phyloP scores from a whole-genome alignment of 2,888 invertebrate genomes.

The Chamaedrilus cognettii region DNA sequence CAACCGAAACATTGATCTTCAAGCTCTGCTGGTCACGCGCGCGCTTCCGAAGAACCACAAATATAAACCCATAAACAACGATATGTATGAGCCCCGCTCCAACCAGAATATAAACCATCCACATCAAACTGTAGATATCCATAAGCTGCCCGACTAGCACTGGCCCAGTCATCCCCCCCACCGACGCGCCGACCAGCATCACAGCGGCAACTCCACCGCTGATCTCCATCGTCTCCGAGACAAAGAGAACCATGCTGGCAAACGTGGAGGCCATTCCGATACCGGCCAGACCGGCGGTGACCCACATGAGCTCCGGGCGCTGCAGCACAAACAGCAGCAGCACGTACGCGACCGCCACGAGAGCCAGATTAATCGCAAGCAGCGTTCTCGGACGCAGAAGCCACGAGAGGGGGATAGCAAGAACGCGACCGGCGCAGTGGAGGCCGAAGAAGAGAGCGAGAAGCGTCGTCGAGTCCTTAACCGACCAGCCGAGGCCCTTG shows the following conservation, averaged over 20 bases:
- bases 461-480: slow-evolving; percentile 18
- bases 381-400: slow-evolving; percentile 17
- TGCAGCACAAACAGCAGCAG: slow-evolving; percentile 10
- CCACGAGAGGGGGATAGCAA: slow-evolving; percentile 19
- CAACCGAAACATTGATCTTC: too few relatives aligned
- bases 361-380: slow-evolving; percentile 14
- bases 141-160: slow-evolving; percentile 13
- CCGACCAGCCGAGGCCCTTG: slow-evolving; percentile 20
- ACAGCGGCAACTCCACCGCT: slow-evolving; percentile 12
- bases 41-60: slow-evolving; percentile 1
- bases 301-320: slow-evolving; percentile 15
- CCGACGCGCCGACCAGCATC: slow-evolving; percentile 14
- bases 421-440: slow-evolving; percentile 19
- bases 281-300: slow-evolving; percentile 17
- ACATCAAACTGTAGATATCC: slow-evolving; percentile 7
- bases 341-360: slow-evolving; percentile 17
- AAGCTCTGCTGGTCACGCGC: neutral
- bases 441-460: slow-evolving; percentile 14
- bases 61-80: neutral
- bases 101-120: slow-evolving; percentile 18
- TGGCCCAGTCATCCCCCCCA: slow-evolving; percentile 13
- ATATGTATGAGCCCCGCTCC: slow-evolving; percentile 11
- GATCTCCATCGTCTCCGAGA: slow-evolving; percentile 14
- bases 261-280: slow-evolving; percentile 26
- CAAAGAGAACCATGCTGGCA: slow-evolving; percentile 24